Conservation (phyloP, 2,113 vertebrate genomes). For the Nipponia nippon region DNA sequence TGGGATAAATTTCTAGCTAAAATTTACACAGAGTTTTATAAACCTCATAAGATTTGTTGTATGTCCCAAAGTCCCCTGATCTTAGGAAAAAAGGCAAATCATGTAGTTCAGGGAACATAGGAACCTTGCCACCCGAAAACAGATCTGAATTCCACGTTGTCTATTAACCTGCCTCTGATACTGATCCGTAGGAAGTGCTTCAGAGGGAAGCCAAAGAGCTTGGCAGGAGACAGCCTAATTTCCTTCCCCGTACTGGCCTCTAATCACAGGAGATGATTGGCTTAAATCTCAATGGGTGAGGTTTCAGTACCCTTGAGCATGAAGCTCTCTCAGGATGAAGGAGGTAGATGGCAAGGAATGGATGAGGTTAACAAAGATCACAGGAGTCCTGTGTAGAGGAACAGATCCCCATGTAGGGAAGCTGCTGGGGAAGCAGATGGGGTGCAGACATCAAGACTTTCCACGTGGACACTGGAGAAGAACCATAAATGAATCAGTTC, state of each 20-base stretch:
- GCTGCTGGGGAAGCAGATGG: neutral
- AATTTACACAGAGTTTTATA: neutral
- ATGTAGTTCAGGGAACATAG: neutral
- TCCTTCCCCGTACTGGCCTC: neutral
- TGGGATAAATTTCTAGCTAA: neutral
- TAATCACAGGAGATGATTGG: neutral
- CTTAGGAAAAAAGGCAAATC: neutral
- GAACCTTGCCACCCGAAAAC: neutral
- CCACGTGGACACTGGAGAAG: neutral
- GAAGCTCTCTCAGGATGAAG: neutral
- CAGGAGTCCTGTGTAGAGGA: neutral
- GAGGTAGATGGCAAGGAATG: neutral
- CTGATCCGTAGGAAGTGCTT: neutral
- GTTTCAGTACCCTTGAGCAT: neutral
- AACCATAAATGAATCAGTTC: neutral
- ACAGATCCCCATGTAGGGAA: accelerated
- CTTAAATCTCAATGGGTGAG: neutral
- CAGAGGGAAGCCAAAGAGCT: neutral
- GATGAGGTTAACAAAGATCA: neutral
- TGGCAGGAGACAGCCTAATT: neutral
- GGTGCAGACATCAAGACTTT: neutral
- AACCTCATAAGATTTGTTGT: neutral
- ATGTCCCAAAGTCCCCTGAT: neutral
- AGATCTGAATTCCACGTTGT: neutral
- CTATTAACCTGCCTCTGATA: neutral